Evolutionary conservation across 2,113 vertebrate genomes (phyloP).

Genomic region (Tetrax tetrax): DNA sequence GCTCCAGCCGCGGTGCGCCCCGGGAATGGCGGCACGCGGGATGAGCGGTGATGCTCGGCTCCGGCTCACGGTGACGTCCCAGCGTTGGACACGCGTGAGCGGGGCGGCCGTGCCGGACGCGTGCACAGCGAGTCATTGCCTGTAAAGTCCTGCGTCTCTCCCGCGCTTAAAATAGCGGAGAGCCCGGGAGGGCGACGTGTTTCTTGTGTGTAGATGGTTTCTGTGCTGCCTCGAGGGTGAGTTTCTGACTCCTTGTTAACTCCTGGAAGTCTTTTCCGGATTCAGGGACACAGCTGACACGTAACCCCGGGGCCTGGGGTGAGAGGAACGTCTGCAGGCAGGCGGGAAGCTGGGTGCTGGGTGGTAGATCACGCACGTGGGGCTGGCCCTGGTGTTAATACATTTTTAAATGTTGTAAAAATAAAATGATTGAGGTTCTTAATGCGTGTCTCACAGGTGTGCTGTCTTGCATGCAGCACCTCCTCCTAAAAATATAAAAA

Average conservation of each 20-base stretch:
- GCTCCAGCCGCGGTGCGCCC: background rate
- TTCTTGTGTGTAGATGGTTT: background rate
- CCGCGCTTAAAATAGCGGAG: background rate
- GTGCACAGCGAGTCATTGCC: background rate
- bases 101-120: background rate
- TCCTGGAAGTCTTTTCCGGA: background rate
- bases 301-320: rapidly evolving
- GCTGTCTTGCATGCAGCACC: background rate
- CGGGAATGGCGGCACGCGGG: rapidly evolving
- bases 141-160: background rate
- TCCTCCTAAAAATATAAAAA: background rate
- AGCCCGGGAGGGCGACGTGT: background rate
- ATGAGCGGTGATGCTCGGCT: background rate
- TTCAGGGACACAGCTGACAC: background rate
- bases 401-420: background rate
- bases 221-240: background rate
- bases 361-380: too few species aligned
- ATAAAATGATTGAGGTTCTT: background rate
- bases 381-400: background rate
- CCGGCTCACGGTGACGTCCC: background rate
- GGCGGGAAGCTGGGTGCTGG: background rate
- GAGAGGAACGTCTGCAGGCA: background rate
- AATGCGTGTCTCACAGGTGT: background rate
- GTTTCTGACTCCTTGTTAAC: background rate
- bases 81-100: rapidly evolving